phyloP scores from a whole-genome alignment of 2,888 invertebrate species.

The Acronicta leporina region DNA sequence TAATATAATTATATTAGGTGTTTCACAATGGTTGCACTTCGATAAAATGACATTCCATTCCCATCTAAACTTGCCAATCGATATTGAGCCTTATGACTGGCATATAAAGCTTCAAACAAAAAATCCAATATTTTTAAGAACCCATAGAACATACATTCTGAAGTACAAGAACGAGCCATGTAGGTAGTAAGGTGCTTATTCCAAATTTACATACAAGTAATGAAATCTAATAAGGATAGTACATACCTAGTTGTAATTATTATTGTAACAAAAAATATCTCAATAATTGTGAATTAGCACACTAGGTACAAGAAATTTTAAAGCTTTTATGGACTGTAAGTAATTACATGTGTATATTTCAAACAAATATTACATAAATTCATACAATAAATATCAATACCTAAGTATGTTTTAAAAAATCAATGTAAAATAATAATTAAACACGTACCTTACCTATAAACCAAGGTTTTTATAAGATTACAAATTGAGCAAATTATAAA shows the following conservation, averaged over 20 bases:
- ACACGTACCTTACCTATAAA: not conserved
- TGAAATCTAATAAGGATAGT: not conserved
- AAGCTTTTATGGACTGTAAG: too few species aligned
- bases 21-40: not conserved
- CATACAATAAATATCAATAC: too few species aligned
- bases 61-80: not conserved
- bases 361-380: too few species aligned
- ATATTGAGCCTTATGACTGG: slow-evolving; percentile 11
- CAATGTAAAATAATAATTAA: slow-evolving; percentile 1
- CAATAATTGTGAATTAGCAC: too few species aligned
- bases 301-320: too few species aligned
- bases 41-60: slow-evolving; percentile 7
- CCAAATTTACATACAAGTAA: not conserved
- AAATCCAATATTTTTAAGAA: slow-evolving; percentile 16
- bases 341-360: too few species aligned
- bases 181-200: not conserved
- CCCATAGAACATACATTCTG: slow-evolving; percentile 12
- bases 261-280: too few species aligned
- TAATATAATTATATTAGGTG: not conserved
- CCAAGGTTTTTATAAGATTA: not conserved
- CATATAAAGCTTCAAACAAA: not conserved
- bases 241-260: too few species aligned
- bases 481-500: slow-evolving; percentile 23
- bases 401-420: not conserved
- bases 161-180: not conserved